Evolutionary conservation across 2,797 vertebrate genomes (phyloP).

Genomic region (Myripristis jacobus): DNA sequence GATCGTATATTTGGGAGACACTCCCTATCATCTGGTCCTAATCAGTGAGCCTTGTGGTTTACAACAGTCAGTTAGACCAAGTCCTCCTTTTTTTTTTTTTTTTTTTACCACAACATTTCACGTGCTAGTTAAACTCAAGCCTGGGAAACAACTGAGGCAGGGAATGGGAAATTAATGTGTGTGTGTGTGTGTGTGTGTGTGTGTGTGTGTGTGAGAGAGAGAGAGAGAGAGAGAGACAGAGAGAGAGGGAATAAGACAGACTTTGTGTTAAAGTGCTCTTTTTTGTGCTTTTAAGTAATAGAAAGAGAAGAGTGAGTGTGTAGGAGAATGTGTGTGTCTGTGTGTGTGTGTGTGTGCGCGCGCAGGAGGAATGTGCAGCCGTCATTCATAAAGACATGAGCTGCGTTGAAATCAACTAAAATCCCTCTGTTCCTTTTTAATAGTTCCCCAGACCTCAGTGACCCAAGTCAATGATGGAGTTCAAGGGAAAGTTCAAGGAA

Average conservation of each 20-base stretch:
- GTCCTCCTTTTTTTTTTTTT: slow-evolving; percentile 55
- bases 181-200: slow-evolving; percentile 14
- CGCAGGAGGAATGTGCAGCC: slow-evolving; percentile 4
- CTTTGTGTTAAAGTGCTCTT: slow-evolving; percentile 12
- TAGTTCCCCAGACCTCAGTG: slow-evolving; percentile 38
- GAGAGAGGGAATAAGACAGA: slow-evolving; percentile 4
- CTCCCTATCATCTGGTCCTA: slow-evolving; percentile 68
- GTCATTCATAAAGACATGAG: slow-evolving; percentile 39
- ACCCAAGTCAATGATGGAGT: slow-evolving; percentile 31
- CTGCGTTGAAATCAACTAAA: slow-evolving; percentile 30
- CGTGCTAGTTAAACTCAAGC: slow-evolving; percentile 48
- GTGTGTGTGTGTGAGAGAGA: too few species aligned
- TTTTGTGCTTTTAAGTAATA: neutral
- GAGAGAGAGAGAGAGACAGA: slow-evolving; percentile 7
- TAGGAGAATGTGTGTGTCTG: neutral
- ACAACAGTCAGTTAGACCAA: slow-evolving; percentile 53
- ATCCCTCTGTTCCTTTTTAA: slow-evolving; percentile 34
- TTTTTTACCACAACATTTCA: slow-evolving; percentile 54
- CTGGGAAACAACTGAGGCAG: slow-evolving; percentile 42
- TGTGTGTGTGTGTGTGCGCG: too few species aligned
- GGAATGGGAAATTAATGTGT: slow-evolving; percentile 27
- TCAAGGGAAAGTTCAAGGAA: slow-evolving; percentile 38
- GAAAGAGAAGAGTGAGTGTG: slow-evolving; percentile 16
- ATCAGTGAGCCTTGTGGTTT: slow-evolving; percentile 66
- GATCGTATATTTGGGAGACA: slow-evolving; percentile 59